Percentiles rank a stretch among this genome's conserved stretches.
Conservation (phyloP, 2,888 invertebrate species). For the Xanthorhoe designata region DNA sequence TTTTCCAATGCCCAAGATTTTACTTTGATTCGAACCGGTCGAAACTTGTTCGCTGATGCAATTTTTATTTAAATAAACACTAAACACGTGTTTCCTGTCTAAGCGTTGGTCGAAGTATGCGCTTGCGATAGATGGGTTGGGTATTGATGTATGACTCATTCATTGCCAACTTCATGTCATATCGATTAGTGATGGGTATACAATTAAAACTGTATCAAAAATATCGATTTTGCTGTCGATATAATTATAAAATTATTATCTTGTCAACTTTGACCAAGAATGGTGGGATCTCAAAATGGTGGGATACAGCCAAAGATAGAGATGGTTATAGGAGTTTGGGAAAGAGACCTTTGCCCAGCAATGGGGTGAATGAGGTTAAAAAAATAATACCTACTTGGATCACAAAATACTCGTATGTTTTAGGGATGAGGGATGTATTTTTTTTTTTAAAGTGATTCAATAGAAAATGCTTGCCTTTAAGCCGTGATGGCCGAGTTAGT, state of each 20-base stretch:
- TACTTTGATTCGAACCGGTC: neutral
- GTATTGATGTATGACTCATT: neutral
- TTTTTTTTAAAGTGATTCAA: no score
- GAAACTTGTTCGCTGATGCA: conserved; percentile 6
- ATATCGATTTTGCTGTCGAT: neutral
- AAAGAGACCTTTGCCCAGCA: no score
- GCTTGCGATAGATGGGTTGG: neutral
- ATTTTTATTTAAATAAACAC: neutral
- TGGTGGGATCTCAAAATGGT: no score
- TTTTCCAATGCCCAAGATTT: neutral
- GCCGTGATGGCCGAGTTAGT: no score
- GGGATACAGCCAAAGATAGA: no score
- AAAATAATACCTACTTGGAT: no score
- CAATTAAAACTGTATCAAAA: neutral
- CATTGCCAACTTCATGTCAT: neutral
- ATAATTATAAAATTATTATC: neutral
- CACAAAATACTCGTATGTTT: no score
- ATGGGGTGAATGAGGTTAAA: no score
- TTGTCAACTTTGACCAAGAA: no score
- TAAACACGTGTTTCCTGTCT: neutral
- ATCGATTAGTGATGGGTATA: neutral
- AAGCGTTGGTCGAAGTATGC: neutral
- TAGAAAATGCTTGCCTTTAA: no score
- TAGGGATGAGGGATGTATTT: no score
- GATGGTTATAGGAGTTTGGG: no score